phyloP scores from a whole-genome alignment of 2,113 vertebrate genomes.

The Gopherus evgoodei region DNA sequence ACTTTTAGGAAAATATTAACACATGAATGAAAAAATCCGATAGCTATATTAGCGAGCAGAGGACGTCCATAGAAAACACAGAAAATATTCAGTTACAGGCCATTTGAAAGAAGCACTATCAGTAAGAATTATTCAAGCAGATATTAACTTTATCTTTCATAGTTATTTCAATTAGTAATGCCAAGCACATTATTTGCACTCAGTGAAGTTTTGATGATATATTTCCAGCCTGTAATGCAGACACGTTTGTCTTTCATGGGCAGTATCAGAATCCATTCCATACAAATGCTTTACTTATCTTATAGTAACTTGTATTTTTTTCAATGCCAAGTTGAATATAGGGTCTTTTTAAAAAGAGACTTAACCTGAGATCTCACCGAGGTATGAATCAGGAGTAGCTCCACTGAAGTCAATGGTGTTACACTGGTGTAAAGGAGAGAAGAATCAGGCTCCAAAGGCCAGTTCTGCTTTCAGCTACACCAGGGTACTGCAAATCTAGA shows the following conservation, averaged over 20 bases:
- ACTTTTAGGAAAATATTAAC: not conserved
- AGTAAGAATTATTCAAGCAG: not conserved
- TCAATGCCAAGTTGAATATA: not conserved
- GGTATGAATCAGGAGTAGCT: not conserved
- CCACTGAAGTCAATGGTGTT: not conserved
- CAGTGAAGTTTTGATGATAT: not conserved
- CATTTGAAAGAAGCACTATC: not conserved
- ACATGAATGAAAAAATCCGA: not conserved
- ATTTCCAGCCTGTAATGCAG: not conserved
- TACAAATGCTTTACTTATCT: not conserved
- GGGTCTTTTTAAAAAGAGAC: not conserved
- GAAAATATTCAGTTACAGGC: not conserved
- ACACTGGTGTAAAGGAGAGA: not conserved
- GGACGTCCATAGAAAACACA: not conserved
- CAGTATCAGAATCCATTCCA: not conserved
- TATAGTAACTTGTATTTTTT: not conserved
- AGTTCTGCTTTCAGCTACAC: not conserved
- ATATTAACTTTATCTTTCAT: not conserved
- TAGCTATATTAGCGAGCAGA: not conserved
- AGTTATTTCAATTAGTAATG: not conserved
- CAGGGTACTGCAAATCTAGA: not conserved
- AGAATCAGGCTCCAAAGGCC: not conserved
- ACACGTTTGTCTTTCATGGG: not conserved
- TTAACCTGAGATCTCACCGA: not conserved
- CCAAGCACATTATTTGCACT: not conserved